phyloP scores from a whole-genome alignment of 2,888 invertebrate genomes.

The Salticus scenicus region DNA sequence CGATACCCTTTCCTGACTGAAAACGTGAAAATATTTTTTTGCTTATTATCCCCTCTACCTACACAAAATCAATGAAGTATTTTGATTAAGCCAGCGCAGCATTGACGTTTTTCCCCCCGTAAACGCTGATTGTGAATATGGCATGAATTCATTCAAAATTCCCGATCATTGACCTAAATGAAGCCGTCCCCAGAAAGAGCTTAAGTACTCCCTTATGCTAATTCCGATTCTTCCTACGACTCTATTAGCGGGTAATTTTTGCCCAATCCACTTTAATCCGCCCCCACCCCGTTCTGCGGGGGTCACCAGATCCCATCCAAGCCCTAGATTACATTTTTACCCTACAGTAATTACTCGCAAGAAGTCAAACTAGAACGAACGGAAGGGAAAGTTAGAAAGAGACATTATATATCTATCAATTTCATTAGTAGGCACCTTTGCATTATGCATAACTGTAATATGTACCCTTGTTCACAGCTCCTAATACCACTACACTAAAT shows the following conservation, averaged over 20 bases:
- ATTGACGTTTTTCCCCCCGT: neutral
- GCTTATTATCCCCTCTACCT: too few species aligned
- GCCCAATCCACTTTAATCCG: constrained; percentile 64
- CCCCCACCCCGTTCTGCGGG: constrained; percentile 20
- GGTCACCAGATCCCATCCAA: constrained; percentile 27
- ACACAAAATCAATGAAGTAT: neutral
- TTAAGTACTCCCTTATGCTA: constrained; percentile 59
- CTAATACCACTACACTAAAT: constrained; percentile 67
- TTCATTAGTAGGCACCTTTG: constrained; percentile 59
- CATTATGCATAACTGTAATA: constrained; percentile 67
- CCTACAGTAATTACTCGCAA: constrained; percentile 54
- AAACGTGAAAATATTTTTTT: too few species aligned
- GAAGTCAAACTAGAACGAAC: constrained; percentile 25
- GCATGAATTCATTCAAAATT: constrained; percentile 1
- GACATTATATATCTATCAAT: constrained; percentile 67
- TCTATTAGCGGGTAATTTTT: constrained; percentile 67
- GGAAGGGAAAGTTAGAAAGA: neutral
- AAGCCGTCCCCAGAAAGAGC: constrained; percentile 43
- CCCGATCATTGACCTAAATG: constrained; percentile 23
- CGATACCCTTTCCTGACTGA: too few species aligned
- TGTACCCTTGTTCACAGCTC: constrained; percentile 69
- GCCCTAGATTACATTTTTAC: constrained; percentile 50
- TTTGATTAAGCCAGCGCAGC: neutral
- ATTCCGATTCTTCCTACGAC: constrained; percentile 59
- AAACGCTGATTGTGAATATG: neutral